Conservation (phyloP, 2,888 invertebrate species). For the Apodemia zela region DNA sequence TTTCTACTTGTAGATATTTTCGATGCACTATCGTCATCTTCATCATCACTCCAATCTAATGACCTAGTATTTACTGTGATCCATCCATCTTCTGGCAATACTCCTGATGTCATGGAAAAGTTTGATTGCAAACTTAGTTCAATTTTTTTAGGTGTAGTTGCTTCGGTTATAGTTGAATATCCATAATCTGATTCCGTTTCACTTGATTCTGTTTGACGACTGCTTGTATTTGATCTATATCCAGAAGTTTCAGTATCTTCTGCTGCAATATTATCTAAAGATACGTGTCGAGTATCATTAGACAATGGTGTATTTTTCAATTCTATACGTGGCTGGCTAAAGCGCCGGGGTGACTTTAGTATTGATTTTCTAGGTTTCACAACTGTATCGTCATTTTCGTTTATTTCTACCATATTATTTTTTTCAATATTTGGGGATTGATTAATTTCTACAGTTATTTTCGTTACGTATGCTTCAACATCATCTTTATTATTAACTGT, state of each 20-base stretch:
- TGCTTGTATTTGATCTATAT: slow-evolving; percentile 73
- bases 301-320: slow-evolving; percentile 34
- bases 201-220: slow-evolving; percentile 64
- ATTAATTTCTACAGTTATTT: neutral
- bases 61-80: slow-evolving; percentile 61
- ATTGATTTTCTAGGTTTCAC: slow-evolving; percentile 58
- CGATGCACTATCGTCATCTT: slow-evolving; percentile 52
- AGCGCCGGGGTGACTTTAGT: slow-evolving; percentile 51
- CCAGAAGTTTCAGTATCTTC: slow-evolving; percentile 78
- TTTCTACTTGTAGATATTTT: slow-evolving; percentile 52
- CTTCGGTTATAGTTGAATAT: slow-evolving; percentile 81
- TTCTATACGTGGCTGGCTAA: slow-evolving; percentile 47
- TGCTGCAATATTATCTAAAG: slow-evolving; percentile 43
- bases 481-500: slow-evolving; percentile 2
- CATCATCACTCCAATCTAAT: slow-evolving; percentile 63
- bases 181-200: slow-evolving; percentile 82
- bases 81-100: slow-evolving; percentile 77
- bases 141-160: slow-evolving; percentile 80
- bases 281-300: slow-evolving; percentile 33
- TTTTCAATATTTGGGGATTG: neutral
- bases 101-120: slow-evolving; percentile 60
- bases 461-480: slow-evolving; percentile 6
- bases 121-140: slow-evolving; percentile 60
- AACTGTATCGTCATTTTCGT: slow-evolving; percentile 38
- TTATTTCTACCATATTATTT: slow-evolving; percentile 35